Base-by-base conservation (phyloP, 2,888 invertebrate genomes). In the Leptinotarsa haldemani region DNA sequence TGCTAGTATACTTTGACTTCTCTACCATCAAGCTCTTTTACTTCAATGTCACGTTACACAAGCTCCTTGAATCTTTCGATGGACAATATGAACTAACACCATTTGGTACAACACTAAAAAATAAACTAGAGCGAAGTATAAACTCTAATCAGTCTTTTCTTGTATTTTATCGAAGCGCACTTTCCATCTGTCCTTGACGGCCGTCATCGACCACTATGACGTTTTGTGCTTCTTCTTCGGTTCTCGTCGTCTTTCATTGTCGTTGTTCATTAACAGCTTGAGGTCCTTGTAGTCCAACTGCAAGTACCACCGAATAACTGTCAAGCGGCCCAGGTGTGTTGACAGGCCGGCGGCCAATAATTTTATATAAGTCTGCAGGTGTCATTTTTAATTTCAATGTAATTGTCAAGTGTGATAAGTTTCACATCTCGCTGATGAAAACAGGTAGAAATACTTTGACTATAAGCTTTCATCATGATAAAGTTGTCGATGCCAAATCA, bases 231-330 rank as follows among this genome's bases (percentile, higher is more conserved):
- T 90, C 82, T 93, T 93, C 83, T 92, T 93, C 78, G 92, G 90
- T 61, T 90, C 90, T 75, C 93, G 92, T 71, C 92, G 88, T 74
- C 89, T 70, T 13, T 79, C 79, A 20, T 75, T 56, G 47, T 82
- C 82, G 50, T 87, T 89, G 46, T 89, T 88, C 22, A 91, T 87
- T 73, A 93, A 89, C 1, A 93, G 90, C 83, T 93, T 93, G 69
- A 94, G 84, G 85, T 94, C 94, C 85, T 93, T 90, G 86, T 91
- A 91, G 84, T 92, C 92, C 87, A 92, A 86, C 93, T 92, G 88
- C 82, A 87, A 87, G 85, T 85, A 87, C 85, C 87, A 86, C 76
- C 84, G 83, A 81, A 85, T 83, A 76, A 87, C 83, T 82, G 86
- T 82, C 79, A 86, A 79, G 66, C 85, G 83, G 70, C 86, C 86